Conservation (phyloP, 2,888 invertebrate genomes). For the Caenorhabditis japonica region DNA sequence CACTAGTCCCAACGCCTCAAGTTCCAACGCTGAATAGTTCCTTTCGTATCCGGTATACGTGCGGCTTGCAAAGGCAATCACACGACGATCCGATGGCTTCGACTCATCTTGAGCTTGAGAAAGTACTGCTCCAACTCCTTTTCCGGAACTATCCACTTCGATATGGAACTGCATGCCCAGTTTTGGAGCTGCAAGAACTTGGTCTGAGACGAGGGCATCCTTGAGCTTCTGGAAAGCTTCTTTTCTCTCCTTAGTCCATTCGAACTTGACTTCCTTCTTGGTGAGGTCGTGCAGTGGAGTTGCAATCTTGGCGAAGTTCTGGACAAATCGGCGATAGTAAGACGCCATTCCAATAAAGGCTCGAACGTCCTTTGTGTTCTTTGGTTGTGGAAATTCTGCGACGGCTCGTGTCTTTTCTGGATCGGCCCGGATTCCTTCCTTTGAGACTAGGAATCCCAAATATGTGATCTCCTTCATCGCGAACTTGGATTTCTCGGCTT, state of each 20-base stretch:
- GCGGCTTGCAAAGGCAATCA: constrained; percentile 31
- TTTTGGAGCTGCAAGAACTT: constrained; percentile 32
- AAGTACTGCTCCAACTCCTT: constrained; percentile 41
- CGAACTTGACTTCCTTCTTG: constrained; percentile 17
- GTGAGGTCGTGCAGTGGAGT: constrained; percentile 31
- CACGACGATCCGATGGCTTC: constrained; percentile 5
- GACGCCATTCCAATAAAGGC: constrained; percentile 34
- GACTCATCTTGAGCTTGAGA: constrained; percentile 26
- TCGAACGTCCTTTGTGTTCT: constrained; percentile 21
- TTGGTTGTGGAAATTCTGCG: constrained; percentile 29
- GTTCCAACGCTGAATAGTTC: constrained; percentile 38
- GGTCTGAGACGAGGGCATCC: constrained; percentile 7
- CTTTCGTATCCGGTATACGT: constrained; percentile 21
- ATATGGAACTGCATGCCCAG: constrained; percentile 37
- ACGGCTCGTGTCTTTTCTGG: constrained; percentile 45
- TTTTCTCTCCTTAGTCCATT: constrained; percentile 26
- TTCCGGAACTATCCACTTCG: constrained; percentile 37
- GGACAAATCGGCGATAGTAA: constrained; percentile 45
- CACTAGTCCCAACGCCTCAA: constrained; percentile 37
- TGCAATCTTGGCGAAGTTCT: constrained; percentile 34
- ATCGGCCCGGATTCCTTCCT: constrained; percentile 57
- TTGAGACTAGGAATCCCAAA: too few species aligned
- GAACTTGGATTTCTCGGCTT: constrained; percentile 44
- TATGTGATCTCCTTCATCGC: constrained; percentile 39
- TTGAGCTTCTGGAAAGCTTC: constrained; percentile 35